These are phyloP conservation scores for Mormyrus hasselquistii DNA, from an alignment of 2,797 vertebrate species.

Conservation along the genomic window DNA sequence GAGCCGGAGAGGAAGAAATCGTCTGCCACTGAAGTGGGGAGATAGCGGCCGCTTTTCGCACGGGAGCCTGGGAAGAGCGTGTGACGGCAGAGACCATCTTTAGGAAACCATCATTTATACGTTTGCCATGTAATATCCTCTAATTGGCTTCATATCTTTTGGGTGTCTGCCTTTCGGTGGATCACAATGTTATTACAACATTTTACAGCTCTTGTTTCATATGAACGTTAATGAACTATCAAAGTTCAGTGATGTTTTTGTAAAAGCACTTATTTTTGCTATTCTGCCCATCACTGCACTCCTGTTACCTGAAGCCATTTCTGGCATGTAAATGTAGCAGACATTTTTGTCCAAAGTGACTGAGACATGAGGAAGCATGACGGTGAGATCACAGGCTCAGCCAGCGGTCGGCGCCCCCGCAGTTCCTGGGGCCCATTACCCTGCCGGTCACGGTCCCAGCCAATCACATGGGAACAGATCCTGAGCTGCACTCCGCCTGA, in stretches of 20 bases:
- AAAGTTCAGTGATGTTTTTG: background rate
- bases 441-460: background rate
- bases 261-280: background rate
- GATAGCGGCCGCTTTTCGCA: background rate
- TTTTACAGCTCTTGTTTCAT: background rate
- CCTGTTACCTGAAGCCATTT: background rate
- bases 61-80: background rate
- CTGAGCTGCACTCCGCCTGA: background rate
- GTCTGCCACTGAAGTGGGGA: background rate
- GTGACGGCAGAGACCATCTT: background rate
- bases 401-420: background rate
- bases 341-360: background rate
- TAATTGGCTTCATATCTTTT: background rate
- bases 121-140: background rate
- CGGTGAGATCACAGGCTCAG: background rate
- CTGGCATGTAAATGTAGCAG: background rate
- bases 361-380: background rate
- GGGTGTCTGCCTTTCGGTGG: background rate
- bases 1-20: background rate
- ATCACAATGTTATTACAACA: constrained; percentile 19
- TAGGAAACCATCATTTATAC: background rate
- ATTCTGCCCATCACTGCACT: background rate
- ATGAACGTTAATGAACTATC: background rate
- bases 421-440: background rate
- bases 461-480: background rate